phyloP scores from a whole-genome alignment of 2,888 invertebrate genomes.

The Rotaria sp. region DNA sequence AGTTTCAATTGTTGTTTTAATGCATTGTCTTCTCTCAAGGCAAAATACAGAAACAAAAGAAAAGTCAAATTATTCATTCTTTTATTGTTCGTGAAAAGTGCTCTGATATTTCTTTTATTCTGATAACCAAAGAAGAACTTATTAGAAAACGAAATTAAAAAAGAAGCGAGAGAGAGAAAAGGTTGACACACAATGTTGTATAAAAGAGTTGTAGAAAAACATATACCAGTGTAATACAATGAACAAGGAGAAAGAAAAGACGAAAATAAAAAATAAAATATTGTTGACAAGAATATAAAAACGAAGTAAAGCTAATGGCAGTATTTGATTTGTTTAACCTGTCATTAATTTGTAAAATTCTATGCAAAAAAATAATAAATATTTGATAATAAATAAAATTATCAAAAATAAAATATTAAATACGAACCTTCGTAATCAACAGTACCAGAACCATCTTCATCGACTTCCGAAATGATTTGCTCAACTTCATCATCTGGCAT shows the following conservation, averaged over 20 bases:
- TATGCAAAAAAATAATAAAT: background rate
- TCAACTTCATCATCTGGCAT: slow-evolving; percentile 41
- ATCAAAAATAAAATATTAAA: background rate
- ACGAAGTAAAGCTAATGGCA: background rate
- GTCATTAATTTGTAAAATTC: slow-evolving; percentile 29
- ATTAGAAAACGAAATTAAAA: background rate
- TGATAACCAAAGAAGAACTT: background rate
- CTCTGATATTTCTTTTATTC: background rate
- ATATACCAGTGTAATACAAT: background rate
- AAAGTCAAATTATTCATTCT: background rate
- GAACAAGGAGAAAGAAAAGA: background rate
- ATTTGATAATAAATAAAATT: background rate
- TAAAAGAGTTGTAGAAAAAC: background rate
- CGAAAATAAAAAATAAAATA: background rate
- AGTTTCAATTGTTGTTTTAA: background rate
- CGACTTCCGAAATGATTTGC: slow-evolving; percentile 41
- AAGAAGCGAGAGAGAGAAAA: background rate
- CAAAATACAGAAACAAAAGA: background rate
- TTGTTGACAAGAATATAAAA: background rate
- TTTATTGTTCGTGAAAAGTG: background rate
- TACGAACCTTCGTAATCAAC: slow-evolving; percentile 41
- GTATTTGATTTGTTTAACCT: background rate
- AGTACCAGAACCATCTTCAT: slow-evolving; percentile 41
- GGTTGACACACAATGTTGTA: background rate
- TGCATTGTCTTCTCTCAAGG: background rate